Base-by-base conservation (phyloP, 2,888 invertebrate species). In the Melitaea athalia region DNA sequence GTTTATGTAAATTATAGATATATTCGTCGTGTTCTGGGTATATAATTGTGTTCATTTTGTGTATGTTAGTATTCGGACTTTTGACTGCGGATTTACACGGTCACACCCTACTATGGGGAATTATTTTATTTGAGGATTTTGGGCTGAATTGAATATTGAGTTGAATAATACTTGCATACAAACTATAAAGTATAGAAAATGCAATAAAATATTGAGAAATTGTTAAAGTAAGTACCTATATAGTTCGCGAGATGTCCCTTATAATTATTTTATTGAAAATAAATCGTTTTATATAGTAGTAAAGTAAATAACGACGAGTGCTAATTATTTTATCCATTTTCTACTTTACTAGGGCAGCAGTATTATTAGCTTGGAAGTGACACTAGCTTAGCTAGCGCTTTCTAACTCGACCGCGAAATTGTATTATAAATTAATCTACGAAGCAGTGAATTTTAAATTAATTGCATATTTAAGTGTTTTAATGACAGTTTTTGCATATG, bases 371-470 rank as follows among this genome's bases (percentile, higher is more conserved):
- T 33, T 33, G 17, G 33, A 55, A 33, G 43, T 50, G 59, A 59
- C 12, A 59, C 50, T 24, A n/a, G n/a, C n/a, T n/a, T n/a, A n/a
- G n/a, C n/a, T n/a, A 3, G 24, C 24, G 64, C 64, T 64, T 59
- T 64, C 64, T 64, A 64, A n/a, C 10, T 6, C 33, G 33, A 55
- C 55, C 59, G 43, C 59, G 8, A 47, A 14, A 59, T 64, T 31
- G 49, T 17, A 52, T 24, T 52, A 5, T 24, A 17, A 52, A 31
- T 52, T 52, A 52, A 52, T 45, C 24, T 11, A 24, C 52, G 11
- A 10, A 52, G 17, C 17, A 3, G 52, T 12, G 12, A 52, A 52
- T 52, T 52, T 15, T 5, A 50, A 50, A 50, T 50, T 50, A 50
- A 50, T 50, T 50, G 15, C 38, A 38, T 38, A 38, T 38, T 38